A percentile compares a stretch with the other conserved stretches of the same genome.
phyloP scores from a whole-genome alignment of 2,113 vertebrate species.

The Stercorarius parasiticus region DNA sequence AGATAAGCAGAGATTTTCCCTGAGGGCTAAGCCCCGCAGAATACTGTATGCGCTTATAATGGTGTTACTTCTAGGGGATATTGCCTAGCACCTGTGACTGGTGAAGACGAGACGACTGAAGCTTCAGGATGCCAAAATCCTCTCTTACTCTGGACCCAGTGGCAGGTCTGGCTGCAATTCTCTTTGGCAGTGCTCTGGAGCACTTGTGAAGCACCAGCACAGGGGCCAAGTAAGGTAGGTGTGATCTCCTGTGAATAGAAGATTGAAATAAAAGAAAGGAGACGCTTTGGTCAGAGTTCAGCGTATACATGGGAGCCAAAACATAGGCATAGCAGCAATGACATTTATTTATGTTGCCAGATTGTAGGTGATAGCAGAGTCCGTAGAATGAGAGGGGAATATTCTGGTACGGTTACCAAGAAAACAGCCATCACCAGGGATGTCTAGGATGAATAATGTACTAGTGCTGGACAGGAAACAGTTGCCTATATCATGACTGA shows the following conservation, averaged over 20 bases:
- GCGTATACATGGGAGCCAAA: neutral
- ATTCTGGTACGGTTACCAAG: neutral
- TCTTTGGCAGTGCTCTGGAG: neutral
- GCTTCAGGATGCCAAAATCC: neutral
- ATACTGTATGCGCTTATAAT: neutral
- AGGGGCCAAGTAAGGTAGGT: neutral
- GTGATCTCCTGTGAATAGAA: neutral
- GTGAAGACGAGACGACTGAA: neutral
- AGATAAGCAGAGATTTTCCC: neutral
- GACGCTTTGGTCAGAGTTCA: neutral
- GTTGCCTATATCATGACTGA: neutral
- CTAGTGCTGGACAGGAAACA: neutral
- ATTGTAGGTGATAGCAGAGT: neutral
- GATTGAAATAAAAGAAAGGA: neutral
- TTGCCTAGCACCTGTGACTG: neutral
- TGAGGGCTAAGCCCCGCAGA: neutral
- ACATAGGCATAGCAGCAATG: neutral
- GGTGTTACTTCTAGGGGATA: neutral
- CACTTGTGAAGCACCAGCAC: neutral
- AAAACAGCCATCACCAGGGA: neutral
- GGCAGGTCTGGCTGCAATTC: neutral
- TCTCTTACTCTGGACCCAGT: neutral
- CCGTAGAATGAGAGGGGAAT: neutral
- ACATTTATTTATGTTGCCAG: neutral
- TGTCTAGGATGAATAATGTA: neutral